These are phyloP conservation scores for Drosophila willistoni DNA, from an alignment of 1,140 invertebrate species.

Conservation along the genomic window DNA sequence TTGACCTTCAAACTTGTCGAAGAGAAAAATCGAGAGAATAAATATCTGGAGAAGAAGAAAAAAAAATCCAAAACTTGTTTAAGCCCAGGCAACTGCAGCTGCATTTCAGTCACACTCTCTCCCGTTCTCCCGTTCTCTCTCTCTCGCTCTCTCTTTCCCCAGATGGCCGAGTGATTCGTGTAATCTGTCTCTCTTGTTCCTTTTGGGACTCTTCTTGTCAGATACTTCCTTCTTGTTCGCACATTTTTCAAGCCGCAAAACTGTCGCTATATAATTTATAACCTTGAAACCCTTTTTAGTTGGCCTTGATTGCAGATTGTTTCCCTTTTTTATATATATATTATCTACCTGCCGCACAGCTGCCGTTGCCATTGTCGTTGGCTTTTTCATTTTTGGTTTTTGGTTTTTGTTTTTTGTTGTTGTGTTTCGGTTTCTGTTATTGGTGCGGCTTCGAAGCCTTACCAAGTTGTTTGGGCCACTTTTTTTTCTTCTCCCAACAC, in stretches of 20 bases:
- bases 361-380: neutral
- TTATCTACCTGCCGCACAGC: slow-evolving; percentile 27
- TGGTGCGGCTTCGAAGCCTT: slow-evolving; percentile 27
- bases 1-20: slow-evolving; percentile 55
- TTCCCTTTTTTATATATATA: slow-evolving; percentile 7
- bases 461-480: slow-evolving; percentile 52
- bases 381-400: slow-evolving; percentile 13
- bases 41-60: neutral
- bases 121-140: neutral
- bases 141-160: neutral
- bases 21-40: slow-evolving; percentile 10
- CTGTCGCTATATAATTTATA: slow-evolving; percentile 56
- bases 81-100: slow-evolving; percentile 4
- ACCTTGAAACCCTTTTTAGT: slow-evolving; percentile 70
- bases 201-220: slow-evolving; percentile 36
- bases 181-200: slow-evolving; percentile 14
- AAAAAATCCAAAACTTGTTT: slow-evolving; percentile 10
- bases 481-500: slow-evolving; percentile 24
- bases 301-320: slow-evolving; percentile 63
- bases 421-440: neutral
- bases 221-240: slow-evolving; percentile 47
- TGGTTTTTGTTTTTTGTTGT: slow-evolving; percentile 2
- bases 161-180: neutral
- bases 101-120: neutral
- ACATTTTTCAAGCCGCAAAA: slow-evolving; percentile 37